Evolutionary conservation across 2,888 invertebrate species (phyloP).

Genomic region (Lasioglossum morio): DNA sequence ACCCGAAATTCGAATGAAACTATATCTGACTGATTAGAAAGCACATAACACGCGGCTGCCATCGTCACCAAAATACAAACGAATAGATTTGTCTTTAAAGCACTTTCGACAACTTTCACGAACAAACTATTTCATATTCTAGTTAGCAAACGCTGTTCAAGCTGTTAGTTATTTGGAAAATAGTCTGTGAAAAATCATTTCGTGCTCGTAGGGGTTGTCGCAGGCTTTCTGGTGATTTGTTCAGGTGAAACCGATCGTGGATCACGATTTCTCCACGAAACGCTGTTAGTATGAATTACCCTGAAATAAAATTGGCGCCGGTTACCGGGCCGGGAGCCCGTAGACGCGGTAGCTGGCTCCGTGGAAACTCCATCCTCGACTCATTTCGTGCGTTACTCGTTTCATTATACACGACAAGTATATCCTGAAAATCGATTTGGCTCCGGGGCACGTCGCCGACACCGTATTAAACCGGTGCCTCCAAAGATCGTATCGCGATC

Average conservation of each 20-base stretch:
- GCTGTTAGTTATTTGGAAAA: not conserved
- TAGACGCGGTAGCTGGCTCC: not conserved
- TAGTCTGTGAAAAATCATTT: not conserved
- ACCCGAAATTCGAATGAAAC: not conserved
- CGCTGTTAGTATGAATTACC: constrained; percentile 35
- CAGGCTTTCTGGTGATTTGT: not conserved
- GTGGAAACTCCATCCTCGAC: constrained; percentile 11
- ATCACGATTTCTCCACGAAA: not conserved
- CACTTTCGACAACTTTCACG: not conserved
- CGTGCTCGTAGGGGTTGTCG: not conserved
- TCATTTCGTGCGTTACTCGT: constrained; percentile 48
- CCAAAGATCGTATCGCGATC: constrained; percentile 57
- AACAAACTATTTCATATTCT: not conserved
- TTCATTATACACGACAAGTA: constrained; percentile 52
- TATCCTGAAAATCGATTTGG: constrained; percentile 48
- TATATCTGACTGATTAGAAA: constrained; percentile 13
- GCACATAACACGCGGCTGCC: not conserved
- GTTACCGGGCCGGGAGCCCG: not conserved
- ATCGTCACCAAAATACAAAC: not conserved
- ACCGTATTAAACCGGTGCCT: constrained; percentile 38
- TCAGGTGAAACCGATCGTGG: not conserved
- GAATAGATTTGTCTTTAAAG: not conserved
- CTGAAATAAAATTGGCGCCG: constrained; percentile 17
- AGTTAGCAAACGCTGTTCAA: not conserved
- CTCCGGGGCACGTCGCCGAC: constrained; percentile 21